Evolutionary conservation across 2,113 vertebrate genomes (phyloP), one percentile per base, ranked within the genome.

Genomic region (Morone chrysops): DNA sequence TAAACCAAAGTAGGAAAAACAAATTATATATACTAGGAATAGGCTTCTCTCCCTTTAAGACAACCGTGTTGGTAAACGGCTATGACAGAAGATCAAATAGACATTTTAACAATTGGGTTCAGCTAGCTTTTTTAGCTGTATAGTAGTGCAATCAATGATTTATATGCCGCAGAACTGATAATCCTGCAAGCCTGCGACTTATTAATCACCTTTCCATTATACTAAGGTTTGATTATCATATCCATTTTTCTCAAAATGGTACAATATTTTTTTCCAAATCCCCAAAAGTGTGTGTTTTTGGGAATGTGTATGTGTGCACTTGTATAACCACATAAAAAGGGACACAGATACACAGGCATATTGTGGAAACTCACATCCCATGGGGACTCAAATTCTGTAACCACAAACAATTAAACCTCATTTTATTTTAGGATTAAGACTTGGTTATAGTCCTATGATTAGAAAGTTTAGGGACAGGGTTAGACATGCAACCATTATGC

Each of bases 141-240:
- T 68, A 38, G 9, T n/a, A 57, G 20, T n/a, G 62, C 53, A 51
- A 73, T 74, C 36, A 59, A 14, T 80, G 31, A 75, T 75, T 75
- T 65, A 59, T 67, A 48, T 62, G 71, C 59, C 41, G 22, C 17
- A 61, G 69, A 72, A 76, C n/a, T 69, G 57, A 82, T 72, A 67
- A 43, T 48, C 67, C 63, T 48, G 47, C 70, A 48, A 47, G 57
- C n/a, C 31, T 45, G 40, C 22, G 38, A 36, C 13, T n/a, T 41
- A 65, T 67, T 67, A 60, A 60, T 81, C 53, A n/a, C 8, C 10
- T 71, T n/a, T 47, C 10, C 14, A 48, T 54, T 70, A 41, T 5
- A 59, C 36, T 6, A 38, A 10, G 8, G 12, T 43, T 59, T 51
- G 20, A 48, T 47, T 25, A 63, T 61, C 25, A 38, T n/a, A 18